Conservation (phyloP, 2,888 invertebrate genomes). For the Cataglyphis cursor region DNA sequence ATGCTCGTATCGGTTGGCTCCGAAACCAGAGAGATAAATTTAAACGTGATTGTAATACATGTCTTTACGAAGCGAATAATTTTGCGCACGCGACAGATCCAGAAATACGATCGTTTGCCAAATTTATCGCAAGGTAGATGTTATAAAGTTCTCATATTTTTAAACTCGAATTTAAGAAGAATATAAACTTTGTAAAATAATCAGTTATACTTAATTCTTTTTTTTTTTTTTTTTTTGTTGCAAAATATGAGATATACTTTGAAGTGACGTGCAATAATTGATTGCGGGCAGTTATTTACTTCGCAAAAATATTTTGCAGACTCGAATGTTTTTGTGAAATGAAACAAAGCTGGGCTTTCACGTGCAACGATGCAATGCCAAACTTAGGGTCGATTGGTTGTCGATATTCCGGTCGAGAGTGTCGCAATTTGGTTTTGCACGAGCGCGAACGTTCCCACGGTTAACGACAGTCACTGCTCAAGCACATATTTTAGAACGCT, state of each 20-base stretch:
- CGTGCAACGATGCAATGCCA: not conserved
- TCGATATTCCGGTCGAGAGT: constrained; percentile 11
- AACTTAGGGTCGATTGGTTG: not conserved
- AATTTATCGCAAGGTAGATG: constrained; percentile 18
- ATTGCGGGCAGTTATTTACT: not conserved
- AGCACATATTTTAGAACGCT: constrained; percentile 48
- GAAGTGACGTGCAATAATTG: not conserved
- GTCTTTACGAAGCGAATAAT: constrained; percentile 22
- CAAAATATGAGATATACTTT: not conserved
- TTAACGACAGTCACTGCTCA: constrained; percentile 49
- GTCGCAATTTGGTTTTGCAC: constrained; percentile 1
- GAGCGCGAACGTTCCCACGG: constrained; percentile 46
- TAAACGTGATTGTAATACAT: constrained; percentile 47
- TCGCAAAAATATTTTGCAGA: not conserved
- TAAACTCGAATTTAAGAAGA: not conserved
- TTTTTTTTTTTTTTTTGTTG: not conserved
- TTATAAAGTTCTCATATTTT: not conserved
- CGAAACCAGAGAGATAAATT: constrained; percentile 52
- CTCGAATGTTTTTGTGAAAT: not conserved
- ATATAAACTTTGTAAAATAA: not conserved
- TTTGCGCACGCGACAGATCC: not conserved
- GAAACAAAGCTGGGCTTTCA: not conserved
- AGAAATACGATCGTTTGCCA: constrained; percentile 13
- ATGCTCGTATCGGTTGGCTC: constrained; percentile 39
- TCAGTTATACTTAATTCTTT: not conserved